Percentiles rank a stretch among this genome's conserved stretches.
These are phyloP conservation scores for Apantesis nais DNA, from an alignment of 2,888 invertebrate genomes.

Conservation along the genomic window DNA sequence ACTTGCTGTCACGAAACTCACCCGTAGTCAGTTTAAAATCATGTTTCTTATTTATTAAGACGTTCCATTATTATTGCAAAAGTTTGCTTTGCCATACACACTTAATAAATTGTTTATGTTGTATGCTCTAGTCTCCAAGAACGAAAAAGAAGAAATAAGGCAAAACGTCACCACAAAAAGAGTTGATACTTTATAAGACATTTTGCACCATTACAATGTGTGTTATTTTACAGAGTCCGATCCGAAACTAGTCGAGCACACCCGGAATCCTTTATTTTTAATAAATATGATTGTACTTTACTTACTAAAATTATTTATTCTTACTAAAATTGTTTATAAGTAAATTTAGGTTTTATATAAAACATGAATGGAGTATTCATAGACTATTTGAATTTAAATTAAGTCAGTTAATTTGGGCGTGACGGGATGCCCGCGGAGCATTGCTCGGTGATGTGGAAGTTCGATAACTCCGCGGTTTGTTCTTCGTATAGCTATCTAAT, in stretches of 20 bases:
- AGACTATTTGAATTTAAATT: slow-evolving; percentile 35
- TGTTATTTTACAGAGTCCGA: too few relatives aligned
- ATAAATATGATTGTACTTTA: neutral
- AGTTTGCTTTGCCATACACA: too few relatives aligned
- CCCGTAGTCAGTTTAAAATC: too few relatives aligned
- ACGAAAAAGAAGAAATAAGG: too few relatives aligned
- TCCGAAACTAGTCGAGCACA: too few relatives aligned
- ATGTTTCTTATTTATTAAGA: neutral
- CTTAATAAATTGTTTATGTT: too few relatives aligned
- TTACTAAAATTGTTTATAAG: slow-evolving; percentile 6
- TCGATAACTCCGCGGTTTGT: slow-evolving; percentile 39
- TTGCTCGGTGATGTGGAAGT: slow-evolving; percentile 43
- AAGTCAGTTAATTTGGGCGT: slow-evolving; percentile 35
- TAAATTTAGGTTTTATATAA: slow-evolving; percentile 18
- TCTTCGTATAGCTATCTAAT: slow-evolving; percentile 30
- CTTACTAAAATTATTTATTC: neutral
- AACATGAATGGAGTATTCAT: slow-evolving; percentile 31
- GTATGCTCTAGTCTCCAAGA: too few relatives aligned
- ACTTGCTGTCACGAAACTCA: too few relatives aligned
- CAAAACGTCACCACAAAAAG: too few relatives aligned
- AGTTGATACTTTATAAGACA: too few relatives aligned
- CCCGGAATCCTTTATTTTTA: too few relatives aligned
- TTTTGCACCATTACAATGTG: too few relatives aligned
- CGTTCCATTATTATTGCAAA: neutral
- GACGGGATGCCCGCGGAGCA: slow-evolving; percentile 19